These are phyloP conservation scores for Zaprionus capensis DNA, from an alignment of 1,140 invertebrate genomes.

Conservation along the genomic window DNA sequence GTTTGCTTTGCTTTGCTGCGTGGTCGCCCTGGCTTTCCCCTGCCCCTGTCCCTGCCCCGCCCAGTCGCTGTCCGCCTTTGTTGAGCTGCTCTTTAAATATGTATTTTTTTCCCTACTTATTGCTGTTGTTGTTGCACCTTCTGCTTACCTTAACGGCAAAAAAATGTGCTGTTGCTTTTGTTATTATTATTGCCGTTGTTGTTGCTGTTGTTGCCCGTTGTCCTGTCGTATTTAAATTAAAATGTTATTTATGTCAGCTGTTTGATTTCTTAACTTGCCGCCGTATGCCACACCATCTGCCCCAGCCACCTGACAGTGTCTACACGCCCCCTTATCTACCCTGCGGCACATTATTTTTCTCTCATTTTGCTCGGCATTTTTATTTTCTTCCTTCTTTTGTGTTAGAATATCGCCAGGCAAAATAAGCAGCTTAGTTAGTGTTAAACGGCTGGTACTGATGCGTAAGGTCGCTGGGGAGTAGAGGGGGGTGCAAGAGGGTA, in stretches of 20 bases:
- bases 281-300: slow-evolving; percentile 15
- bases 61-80: neutral
- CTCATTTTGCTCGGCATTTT: slow-evolving; percentile 44
- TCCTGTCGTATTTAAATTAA: slow-evolving; percentile 82
- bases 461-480: neutral
- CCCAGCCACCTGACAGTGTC: slow-evolving; percentile 5
- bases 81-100: slow-evolving; percentile 73
- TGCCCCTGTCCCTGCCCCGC: neutral
- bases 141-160: slow-evolving; percentile 78
- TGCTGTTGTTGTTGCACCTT: slow-evolving; percentile 63
- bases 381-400: slow-evolving; percentile 51
- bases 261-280: slow-evolving; percentile 80
- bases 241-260: slow-evolving; percentile 83
- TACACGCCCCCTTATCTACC: slow-evolving; percentile 27
- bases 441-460: slow-evolving; percentile 72
- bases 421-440: slow-evolving; percentile 77
- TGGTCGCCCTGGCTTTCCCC: slow-evolving; percentile 28
- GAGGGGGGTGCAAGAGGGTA: neutral
- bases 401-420: slow-evolving; percentile 60
- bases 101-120: slow-evolving; percentile 57
- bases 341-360: slow-evolving; percentile 57
- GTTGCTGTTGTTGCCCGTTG: slow-evolving; percentile 38
- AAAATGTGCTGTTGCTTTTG: slow-evolving; percentile 68
- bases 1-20: slow-evolving; percentile 63
- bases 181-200: slow-evolving; percentile 44